Evolutionary conservation across 2,888 invertebrate genomes (phyloP).

Genomic region (Megalurothrips usitatus): DNA sequence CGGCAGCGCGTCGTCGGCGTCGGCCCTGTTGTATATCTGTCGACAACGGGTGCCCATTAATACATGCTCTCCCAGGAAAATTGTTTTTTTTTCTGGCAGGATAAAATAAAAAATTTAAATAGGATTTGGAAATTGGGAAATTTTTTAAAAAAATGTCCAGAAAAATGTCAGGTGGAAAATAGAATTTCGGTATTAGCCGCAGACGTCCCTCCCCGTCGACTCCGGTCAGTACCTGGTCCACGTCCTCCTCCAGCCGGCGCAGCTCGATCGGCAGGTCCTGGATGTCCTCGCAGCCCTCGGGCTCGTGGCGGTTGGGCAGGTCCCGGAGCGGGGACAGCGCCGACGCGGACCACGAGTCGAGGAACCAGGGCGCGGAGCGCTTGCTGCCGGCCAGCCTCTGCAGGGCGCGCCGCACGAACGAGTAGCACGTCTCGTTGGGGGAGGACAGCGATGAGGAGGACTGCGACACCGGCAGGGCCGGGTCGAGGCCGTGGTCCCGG

Average conservation of each 20-base stretch:
- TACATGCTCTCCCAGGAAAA: no score
- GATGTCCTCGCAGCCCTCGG: slow-evolving; percentile 55
- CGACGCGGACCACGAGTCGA: slow-evolving; percentile 65
- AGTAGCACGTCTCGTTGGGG: slow-evolving; percentile 90
- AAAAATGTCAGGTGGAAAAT: no score
- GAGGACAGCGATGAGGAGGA: slow-evolving; percentile 86
- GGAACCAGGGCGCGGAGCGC: slow-evolving; percentile 64
- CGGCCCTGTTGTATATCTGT: background rate
- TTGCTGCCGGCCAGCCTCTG: slow-evolving; percentile 71
- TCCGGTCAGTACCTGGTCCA: slow-evolving; percentile 36
- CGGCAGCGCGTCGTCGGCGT: slow-evolving; percentile 41
- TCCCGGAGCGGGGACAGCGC: no score
- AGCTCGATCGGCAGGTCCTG: slow-evolving; percentile 86
- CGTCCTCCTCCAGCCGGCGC: slow-evolving; percentile 64
- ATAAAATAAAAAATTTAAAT: no score
- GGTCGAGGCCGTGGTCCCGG: slow-evolving; percentile 52
- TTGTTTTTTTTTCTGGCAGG: no score
- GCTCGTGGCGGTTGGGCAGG: slow-evolving; percentile 48
- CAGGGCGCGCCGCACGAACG: slow-evolving; percentile 77
- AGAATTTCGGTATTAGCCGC: no score
- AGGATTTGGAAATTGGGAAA: no score
- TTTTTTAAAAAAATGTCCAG: no score
- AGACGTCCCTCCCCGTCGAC: no score
- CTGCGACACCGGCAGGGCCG: slow-evolving; percentile 51
- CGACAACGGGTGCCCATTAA: slow-evolving; percentile 39